Percentiles rank a stretch among this genome's conserved stretches.
Evolutionary conservation across 2,797 vertebrate species (phyloP).

Genomic region (Rhadinocentrus ornatus): DNA sequence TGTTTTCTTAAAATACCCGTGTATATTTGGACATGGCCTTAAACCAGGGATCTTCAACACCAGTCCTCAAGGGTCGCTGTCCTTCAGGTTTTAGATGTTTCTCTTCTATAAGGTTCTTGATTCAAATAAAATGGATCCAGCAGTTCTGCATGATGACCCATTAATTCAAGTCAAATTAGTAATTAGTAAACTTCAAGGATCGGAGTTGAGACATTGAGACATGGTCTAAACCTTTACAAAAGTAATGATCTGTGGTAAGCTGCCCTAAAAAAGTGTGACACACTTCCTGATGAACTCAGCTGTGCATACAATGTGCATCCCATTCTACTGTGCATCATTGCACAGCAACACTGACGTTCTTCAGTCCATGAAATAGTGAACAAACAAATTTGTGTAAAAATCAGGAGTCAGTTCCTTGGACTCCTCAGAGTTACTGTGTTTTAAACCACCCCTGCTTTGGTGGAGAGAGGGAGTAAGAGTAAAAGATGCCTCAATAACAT

Average conservation of each 20-base stretch:
- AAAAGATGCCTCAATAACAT: not conserved
- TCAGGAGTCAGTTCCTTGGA: not conserved
- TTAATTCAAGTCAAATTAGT: too few species aligned
- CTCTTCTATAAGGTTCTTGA: not conserved
- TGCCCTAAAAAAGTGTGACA: too few species aligned
- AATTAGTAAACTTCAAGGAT: too few species aligned
- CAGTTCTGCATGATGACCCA: not conserved
- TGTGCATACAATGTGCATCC: not conserved
- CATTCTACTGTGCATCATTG: not conserved
- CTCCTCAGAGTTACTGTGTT: not conserved
- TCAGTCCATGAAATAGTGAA: not conserved
- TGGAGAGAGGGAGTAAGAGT: not conserved
- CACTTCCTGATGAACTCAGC: too few species aligned
- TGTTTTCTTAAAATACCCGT: too few species aligned
- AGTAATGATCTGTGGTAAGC: not conserved
- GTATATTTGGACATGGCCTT: not conserved
- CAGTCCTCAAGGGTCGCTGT: too few species aligned
- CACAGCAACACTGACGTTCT: not conserved
- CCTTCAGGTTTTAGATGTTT: not conserved
- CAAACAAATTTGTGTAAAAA: not conserved
- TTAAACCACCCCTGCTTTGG: not conserved
- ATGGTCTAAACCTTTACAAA: not conserved
- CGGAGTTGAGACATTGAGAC: not conserved
- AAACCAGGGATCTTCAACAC: not conserved
- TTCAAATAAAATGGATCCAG: not conserved